A percentile compares a stretch with the other conserved stretches of the same genome.
phyloP scores from a whole-genome alignment of 1,140 invertebrate genomes.

The Macrostomum lignano region DNA sequence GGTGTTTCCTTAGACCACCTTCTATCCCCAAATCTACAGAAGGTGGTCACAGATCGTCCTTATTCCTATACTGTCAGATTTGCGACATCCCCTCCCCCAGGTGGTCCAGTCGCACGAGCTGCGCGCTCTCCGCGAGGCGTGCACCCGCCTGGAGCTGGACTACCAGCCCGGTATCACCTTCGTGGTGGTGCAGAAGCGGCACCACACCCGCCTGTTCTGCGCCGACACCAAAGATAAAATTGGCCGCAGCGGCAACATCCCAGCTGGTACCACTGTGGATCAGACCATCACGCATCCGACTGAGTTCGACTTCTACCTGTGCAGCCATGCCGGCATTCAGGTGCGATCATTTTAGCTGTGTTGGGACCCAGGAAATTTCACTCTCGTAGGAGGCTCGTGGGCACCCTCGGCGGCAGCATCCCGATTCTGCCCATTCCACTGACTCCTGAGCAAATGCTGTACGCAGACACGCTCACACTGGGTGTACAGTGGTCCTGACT shows the following conservation, averaged over 20 bases:
- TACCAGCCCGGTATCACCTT: conserved; percentile 98
- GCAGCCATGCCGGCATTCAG: conserved; percentile 89
- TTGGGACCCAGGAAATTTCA: background rate
- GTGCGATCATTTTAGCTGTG: background rate
- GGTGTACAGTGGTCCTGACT: too few species aligned
- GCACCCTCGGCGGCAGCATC: too few species aligned
- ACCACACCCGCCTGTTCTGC: conserved; percentile 86
- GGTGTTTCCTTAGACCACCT: too few species aligned
- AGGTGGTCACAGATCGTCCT: too few species aligned
- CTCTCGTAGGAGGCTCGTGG: too few species aligned
- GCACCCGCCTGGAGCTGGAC: conserved; percentile 82
- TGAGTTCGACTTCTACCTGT: conserved; percentile 98
- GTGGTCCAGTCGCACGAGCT: conserved; percentile 70
- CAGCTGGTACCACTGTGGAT: conserved; percentile 94
- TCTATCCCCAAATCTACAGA: too few species aligned
- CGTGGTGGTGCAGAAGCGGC: conserved; percentile 89
- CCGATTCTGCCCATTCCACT: too few species aligned
- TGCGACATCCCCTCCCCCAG: too few species aligned
- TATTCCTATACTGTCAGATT: too few species aligned
- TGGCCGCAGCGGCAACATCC: conserved; percentile 92
- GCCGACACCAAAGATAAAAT: conserved; percentile 90
- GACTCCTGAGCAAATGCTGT: too few species aligned
- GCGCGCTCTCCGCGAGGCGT: conserved; percentile 82
- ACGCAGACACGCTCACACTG: too few species aligned
- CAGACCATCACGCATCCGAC: conserved; percentile 96